Percentiles rank a stretch among this genome's conserved stretches.
Evolutionary conservation across 2,888 invertebrate species (phyloP).

Genomic region (Terebella lapidaria): DNA sequence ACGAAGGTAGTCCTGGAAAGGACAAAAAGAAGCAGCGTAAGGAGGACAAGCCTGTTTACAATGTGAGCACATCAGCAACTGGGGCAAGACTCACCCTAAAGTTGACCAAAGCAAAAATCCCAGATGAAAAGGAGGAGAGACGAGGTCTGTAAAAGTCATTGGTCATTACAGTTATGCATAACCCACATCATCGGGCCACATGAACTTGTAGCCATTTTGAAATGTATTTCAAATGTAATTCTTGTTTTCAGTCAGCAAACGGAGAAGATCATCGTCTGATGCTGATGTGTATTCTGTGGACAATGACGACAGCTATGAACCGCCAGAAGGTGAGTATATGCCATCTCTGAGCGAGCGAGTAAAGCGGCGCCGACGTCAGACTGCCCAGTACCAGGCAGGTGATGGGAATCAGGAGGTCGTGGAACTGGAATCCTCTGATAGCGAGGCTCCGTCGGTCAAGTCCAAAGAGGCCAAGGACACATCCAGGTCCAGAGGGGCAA

Average conservation of each 20-base stretch:
- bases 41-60: conserved; percentile 7
- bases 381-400: conserved; percentile 9
- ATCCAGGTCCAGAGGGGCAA: too few species aligned
- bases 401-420: conserved; percentile 12
- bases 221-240: too few species aligned
- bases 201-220: too few species aligned
- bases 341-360: conserved; percentile 29
- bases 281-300: too few species aligned
- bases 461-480: too few species aligned
- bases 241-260: too few species aligned
- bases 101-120: conserved; percentile 9
- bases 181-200: too few species aligned
- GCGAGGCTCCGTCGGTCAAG: too few species aligned
- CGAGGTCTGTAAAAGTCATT: conserved; percentile 1
- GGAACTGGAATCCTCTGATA: too few species aligned
- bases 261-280: background rate
- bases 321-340: conserved; percentile 5
- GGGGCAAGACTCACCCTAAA: conserved; percentile 10
- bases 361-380: conserved; percentile 31
- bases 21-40: conserved; percentile 11
- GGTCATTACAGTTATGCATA: too few species aligned
- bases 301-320: background rate
- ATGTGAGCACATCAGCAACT: conserved; percentile 10
- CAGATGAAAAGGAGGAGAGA: conserved; percentile 5
- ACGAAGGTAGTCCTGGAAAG: background rate